These are phyloP conservation scores for Mizuhopecten yessoensis DNA, from an alignment of 1,140 invertebrate genomes.

Conservation along the genomic window DNA sequence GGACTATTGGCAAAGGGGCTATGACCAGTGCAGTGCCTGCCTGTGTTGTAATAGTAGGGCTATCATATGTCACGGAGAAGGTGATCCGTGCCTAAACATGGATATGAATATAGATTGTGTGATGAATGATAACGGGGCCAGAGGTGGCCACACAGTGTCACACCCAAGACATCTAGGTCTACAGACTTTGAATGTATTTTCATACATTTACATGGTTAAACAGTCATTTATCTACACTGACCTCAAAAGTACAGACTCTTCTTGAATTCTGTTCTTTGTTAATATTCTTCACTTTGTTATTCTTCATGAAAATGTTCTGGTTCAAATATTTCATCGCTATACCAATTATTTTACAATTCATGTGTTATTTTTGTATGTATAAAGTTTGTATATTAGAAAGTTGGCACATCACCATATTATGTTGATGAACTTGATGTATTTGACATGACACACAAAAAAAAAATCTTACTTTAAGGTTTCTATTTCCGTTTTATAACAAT, in stretches of 20 bases:
- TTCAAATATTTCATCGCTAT: background rate
- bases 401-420: background rate
- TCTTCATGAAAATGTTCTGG: constrained; percentile 12
- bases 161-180: background rate
- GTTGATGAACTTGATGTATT: background rate
- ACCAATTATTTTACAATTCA: constrained; percentile 39
- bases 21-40: too few relatives aligned
- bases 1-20: too few relatives aligned
- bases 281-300: too few relatives aligned
- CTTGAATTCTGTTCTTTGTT: background rate
- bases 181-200: background rate
- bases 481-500: background rate
- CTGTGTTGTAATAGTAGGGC: background rate
- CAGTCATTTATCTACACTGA: background rate
- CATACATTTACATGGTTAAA: background rate
- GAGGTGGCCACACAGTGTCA: background rate
- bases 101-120: background rate
- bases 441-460: background rate
- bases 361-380: background rate
- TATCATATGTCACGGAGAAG: background rate
- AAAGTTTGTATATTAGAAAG: background rate
- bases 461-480: background rate
- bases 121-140: background rate
- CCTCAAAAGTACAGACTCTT: background rate
- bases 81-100: background rate